Evolutionary conservation across 2,888 invertebrate species (phyloP), one percentile per base, ranked within the genome.

Genomic region (Acanthosoma haemorrhoidale): DNA sequence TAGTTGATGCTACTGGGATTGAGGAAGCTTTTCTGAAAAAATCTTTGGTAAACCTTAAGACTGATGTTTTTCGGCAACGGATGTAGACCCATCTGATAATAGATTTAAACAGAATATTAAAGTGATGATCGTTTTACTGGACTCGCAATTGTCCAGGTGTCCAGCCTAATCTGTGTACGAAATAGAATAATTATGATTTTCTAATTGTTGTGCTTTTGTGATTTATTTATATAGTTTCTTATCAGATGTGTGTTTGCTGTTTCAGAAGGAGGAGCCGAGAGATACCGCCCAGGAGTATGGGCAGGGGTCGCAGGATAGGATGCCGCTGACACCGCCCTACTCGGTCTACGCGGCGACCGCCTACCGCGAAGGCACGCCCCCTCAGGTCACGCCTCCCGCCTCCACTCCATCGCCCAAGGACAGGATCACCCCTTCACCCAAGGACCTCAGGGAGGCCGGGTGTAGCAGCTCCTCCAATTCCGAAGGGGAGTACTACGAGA

Each of bases 181-280:
- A n/a, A n/a, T n/a, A n/a, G n/a, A n/a, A n/a, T n/a, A n/a, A n/a
- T n/a, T n/a, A n/a, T n/a, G n/a, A n/a, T n/a, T n/a, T n/a, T n/a
- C 11, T 38, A 38, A 11, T n/a, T n/a, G 4, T n/a, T 32, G 9
- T 32, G 4, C 4, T 32, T 32, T 32, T 18, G 18, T 41, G 2
- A 11, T 18, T 41, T 18, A 3, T 41, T 41, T 16, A 18, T 9
- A 2, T 18, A 18, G 4, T 8, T 16, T 39, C 15, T 25, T 58
- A 6, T 16, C n/a, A 25, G 5, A 18, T 15, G 4, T 21, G 18
- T 8, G 13, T 64, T 15, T 39, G 36, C 32, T 38, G 13, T 72
- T 72, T 2, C 68, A 73, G 73, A 73, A 73, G 60, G 68, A 73
- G 18, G 73, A 73, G 21, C 72, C 73, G 13, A 41, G 69, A 4